phyloP scores from a whole-genome alignment of 2,113 vertebrate genomes.

The Tursiops truncatus region DNA sequence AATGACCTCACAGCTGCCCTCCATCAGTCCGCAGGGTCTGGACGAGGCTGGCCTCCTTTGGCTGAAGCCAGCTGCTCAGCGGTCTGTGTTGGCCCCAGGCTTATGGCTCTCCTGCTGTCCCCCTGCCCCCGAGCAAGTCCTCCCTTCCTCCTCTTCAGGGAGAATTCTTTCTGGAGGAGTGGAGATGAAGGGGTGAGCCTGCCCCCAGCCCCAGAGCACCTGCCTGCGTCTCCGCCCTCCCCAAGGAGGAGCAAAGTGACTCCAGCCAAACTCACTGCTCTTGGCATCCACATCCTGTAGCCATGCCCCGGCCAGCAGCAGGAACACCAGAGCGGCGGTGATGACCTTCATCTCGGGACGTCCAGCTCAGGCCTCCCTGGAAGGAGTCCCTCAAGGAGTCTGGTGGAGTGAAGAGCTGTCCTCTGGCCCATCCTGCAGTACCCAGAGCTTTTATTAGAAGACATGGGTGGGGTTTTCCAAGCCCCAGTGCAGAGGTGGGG shows the following conservation, averaged over 20 bases:
- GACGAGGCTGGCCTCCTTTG: background rate
- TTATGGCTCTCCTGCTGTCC: background rate
- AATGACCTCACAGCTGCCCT: background rate
- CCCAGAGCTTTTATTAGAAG: slow-evolving; percentile 38
- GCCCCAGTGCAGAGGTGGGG: slow-evolving; percentile 44
- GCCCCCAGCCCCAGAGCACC: background rate
- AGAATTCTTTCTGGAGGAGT: no score
- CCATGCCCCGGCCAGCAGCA: slow-evolving; percentile 38
- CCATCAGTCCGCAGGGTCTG: background rate
- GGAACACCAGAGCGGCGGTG: background rate
- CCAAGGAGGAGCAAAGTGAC: background rate
- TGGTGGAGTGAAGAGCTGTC: background rate
- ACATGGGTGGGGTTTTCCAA: slow-evolving; percentile 37
- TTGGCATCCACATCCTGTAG: background rate
- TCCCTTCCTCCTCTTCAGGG: no score
- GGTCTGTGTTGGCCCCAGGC: background rate
- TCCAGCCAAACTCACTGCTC: slow-evolving; percentile 57
- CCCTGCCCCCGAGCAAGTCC: background rate
- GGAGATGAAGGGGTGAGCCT: background rate
- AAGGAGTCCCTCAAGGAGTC: background rate
- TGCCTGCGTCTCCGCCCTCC: background rate
- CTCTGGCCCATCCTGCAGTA: background rate
- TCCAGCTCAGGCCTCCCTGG: background rate
- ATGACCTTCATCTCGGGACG: background rate
- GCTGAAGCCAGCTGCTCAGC: background rate